Conservation (phyloP, 2,797 vertebrate genomes). For the Nasua narica region DNA sequence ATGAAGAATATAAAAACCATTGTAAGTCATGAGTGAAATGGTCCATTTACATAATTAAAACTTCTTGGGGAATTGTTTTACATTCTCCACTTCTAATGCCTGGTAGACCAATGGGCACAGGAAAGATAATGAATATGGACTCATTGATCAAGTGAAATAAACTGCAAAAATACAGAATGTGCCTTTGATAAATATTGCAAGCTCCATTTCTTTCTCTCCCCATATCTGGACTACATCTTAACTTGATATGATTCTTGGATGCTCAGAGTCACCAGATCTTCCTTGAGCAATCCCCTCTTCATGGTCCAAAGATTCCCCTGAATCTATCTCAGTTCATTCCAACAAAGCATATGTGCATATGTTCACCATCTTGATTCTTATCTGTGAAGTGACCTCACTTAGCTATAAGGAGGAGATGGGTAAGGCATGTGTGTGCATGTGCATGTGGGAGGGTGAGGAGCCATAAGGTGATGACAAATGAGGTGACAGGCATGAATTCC, state of each 20-base stretch:
- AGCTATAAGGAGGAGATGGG: background rate
- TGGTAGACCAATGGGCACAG: background rate
- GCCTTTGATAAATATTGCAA: background rate
- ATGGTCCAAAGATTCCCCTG: background rate
- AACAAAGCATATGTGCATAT: background rate
- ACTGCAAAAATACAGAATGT: background rate
- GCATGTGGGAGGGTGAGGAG: background rate
- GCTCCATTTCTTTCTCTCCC: background rate
- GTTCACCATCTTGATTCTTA: background rate
- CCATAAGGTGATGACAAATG: background rate
- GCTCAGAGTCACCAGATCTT: background rate
- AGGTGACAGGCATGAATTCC: background rate
- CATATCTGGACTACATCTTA: background rate
- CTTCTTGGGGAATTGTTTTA: background rate
- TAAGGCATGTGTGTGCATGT: background rate
- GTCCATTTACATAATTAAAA: background rate
- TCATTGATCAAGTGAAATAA: background rate
- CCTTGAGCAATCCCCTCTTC: accelerated
- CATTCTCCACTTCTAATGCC: background rate
- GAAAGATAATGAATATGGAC: background rate
- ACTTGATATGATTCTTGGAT: background rate
- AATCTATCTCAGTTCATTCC: background rate
- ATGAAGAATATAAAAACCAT: background rate
- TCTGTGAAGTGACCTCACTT: background rate
- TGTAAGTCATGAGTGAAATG: background rate